A percentile compares a stretch with the other conserved stretches of the same genome.
Conservation (phyloP, 1,140 invertebrate species). For the Ooceraea biroi region DNA sequence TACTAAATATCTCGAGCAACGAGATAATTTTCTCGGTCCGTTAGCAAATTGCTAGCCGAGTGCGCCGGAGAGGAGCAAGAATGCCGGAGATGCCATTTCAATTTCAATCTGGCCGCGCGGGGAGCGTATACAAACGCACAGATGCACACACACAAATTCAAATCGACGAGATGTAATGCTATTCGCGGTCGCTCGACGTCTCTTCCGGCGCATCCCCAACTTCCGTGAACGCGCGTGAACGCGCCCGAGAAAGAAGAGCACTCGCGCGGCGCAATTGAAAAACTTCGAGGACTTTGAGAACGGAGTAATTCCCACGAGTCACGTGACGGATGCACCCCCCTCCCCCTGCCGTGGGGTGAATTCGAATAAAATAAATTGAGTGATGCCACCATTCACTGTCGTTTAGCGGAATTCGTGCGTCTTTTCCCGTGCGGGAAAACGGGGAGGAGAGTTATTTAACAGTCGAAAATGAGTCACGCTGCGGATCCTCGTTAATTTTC, state of each 20-base stretch:
- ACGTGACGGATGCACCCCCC: too few species aligned
- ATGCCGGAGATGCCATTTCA: conserved; percentile 28
- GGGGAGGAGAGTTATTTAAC: too few species aligned
- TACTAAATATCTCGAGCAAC: conserved; percentile 50
- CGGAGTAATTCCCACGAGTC: too few species aligned
- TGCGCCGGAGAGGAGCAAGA: conserved; percentile 3
- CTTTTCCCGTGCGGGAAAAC: too few species aligned
- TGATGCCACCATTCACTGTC: too few species aligned
- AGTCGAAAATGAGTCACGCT: too few species aligned
- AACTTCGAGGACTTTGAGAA: background rate
- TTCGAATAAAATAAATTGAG: too few species aligned
- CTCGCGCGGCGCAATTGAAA: background rate
- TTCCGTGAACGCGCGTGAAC: background rate
- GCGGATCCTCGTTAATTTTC: too few species aligned
- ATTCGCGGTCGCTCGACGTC: background rate
- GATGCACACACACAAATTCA: background rate
- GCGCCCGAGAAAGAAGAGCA: background rate
- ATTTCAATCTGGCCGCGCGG: conserved; percentile 17
- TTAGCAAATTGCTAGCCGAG: background rate
- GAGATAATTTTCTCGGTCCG: conserved; percentile 54
- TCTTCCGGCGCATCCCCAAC: background rate
- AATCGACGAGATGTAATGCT: conserved; percentile 25
- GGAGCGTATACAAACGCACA: too few species aligned
- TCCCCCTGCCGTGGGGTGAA: too few species aligned
- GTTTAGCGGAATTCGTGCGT: too few species aligned